A percentile compares a stretch with the other conserved stretches of the same genome.
Evolutionary conservation across 2,888 invertebrate genomes (phyloP).

Genomic region (Synanthedon formicaeformis): DNA sequence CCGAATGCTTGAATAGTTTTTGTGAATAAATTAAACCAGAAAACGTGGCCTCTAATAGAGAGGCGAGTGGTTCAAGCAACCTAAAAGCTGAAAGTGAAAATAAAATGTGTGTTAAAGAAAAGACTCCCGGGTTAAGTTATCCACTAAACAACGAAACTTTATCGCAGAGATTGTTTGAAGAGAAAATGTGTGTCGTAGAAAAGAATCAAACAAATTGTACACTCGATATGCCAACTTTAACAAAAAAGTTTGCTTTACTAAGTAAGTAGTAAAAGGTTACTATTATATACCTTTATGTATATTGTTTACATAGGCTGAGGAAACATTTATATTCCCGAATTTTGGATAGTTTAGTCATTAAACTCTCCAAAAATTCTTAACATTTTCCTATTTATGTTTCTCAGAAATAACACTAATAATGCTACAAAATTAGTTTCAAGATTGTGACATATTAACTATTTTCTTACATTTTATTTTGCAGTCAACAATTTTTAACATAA

Average conservation of each 20-base stretch:
- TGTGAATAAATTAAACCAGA: slow-evolving; percentile 13
- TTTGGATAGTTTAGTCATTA: too few relatives aligned
- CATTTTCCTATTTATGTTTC: too few relatives aligned
- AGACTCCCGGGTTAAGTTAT: slow-evolving; percentile 29
- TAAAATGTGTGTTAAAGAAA: slow-evolving; percentile 46
- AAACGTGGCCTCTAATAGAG: slow-evolving; percentile 38
- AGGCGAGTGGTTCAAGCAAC: slow-evolving; percentile 27
- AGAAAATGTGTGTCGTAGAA: too few relatives aligned
- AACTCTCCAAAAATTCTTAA: too few relatives aligned
- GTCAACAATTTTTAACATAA: neutral
- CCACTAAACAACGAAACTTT: slow-evolving; percentile 47
- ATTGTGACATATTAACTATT: too few relatives aligned
- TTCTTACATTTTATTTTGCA: too few relatives aligned
- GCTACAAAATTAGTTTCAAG: neutral
- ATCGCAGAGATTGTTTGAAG: slow-evolving; percentile 37
- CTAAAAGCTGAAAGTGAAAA: slow-evolving; percentile 26
- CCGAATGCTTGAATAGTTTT: neutral
- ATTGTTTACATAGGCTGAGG: neutral
- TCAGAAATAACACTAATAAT: neutral
- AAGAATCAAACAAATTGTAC: too few relatives aligned
- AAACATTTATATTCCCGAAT: too few relatives aligned
- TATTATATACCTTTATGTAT: neutral
- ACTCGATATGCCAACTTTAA: too few relatives aligned
- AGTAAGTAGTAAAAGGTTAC: too few relatives aligned
- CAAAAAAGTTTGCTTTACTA: too few relatives aligned